These are phyloP conservation scores for Halesus radiatus DNA, from an alignment of 1,140 invertebrate genomes.

Conservation along the genomic window DNA sequence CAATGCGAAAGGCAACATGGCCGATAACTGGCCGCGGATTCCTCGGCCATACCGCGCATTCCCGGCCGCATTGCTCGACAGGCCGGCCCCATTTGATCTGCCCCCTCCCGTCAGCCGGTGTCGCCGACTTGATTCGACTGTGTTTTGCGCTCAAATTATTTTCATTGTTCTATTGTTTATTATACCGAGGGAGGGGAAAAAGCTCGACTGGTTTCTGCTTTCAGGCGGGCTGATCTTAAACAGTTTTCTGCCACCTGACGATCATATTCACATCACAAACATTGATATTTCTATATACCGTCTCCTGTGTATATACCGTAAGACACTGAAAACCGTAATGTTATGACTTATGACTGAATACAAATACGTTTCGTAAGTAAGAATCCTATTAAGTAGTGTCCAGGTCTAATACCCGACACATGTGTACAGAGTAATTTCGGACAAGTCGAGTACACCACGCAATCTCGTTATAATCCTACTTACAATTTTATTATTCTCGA, in stretches of 20 bases:
- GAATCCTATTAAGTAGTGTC: too few species aligned
- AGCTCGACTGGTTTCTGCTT: slow-evolving; percentile 14
- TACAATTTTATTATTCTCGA: too few species aligned
- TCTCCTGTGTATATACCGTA: too few species aligned
- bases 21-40: slow-evolving; percentile 50
- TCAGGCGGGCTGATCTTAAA: background rate
- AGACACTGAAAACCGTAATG: too few species aligned
- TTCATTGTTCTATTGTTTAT: slow-evolving; percentile 58
- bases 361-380: too few species aligned
- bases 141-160: slow-evolving; percentile 57
- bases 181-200: slow-evolving; percentile 31
- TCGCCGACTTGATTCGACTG: slow-evolving; percentile 43
- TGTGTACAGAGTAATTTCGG: too few species aligned
- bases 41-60: slow-evolving; percentile 52
- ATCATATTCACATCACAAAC: too few species aligned
- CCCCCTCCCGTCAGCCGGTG: slow-evolving; percentile 9
- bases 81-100: slow-evolving; percentile 53
- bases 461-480: too few species aligned
- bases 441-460: too few species aligned
- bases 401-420: too few species aligned
- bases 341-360: too few species aligned
- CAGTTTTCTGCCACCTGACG: background rate
- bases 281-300: too few species aligned
- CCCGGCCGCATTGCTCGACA: slow-evolving; percentile 51
- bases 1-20: slow-evolving; percentile 22